Base-by-base conservation (phyloP, 2,797 vertebrate species). In the Paratrypauchen microcephalus region DNA sequence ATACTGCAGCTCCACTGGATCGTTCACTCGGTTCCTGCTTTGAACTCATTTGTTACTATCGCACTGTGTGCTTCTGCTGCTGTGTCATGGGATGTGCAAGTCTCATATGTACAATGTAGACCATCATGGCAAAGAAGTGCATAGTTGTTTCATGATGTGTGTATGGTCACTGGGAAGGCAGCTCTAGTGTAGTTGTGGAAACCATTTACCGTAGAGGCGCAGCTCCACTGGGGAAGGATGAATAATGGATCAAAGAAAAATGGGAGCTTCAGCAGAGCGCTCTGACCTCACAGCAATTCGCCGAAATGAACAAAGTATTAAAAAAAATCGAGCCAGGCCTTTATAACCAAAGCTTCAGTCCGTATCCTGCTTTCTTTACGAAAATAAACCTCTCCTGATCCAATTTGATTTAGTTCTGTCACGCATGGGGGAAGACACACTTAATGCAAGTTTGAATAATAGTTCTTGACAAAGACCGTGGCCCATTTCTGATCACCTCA, bases 161-260 rank as follows among this genome's bases (percentile, higher is more conserved):
- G 69, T 30, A 58, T 32, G 68, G 65, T 71, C 70, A 66, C 65
- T 69, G 67, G 66, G 67, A 66, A 77, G 74, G 64, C 16, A 32
- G 68, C 69, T 69, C 72, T 80, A 70, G 79, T 78, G 77, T 79
- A 83, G 74, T 82, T 71, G 77, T 89, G 85, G 86, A 88, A 87
- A 83, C 73, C 75, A 86, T 89, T 91, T 85, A 80, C 87, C 87
- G 85, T 66, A 66, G 84, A 88, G 87, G 82, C 83, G 78, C 71
- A 78, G 82, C 80, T 86, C 84, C 86, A 78, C 84, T 79, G 82
- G 87, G 88, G 79, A 79, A 83, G 74, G 75, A 92, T 93, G 87
- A 93, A 92, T 92, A 92, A 93, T 93, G 87, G 86, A 92, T 92
- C 84, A 89, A 90, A 82, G 83, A 84, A 90, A 92, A 91, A 89